phyloP scores from a whole-genome alignment of 1,140 invertebrate species.

The Stegodyphus dumicola region DNA sequence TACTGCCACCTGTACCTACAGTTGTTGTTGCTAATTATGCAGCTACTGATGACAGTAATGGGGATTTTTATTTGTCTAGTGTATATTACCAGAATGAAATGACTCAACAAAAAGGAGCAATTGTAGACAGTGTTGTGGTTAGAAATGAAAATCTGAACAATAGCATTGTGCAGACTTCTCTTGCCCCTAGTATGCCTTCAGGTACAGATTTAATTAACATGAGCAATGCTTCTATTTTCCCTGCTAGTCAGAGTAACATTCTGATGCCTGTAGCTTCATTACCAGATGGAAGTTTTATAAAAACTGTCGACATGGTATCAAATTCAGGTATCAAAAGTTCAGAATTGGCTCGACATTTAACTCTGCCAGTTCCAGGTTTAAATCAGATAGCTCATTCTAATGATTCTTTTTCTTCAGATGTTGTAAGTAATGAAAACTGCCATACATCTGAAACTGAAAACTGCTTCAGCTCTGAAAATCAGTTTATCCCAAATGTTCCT shows the following conservation, averaged over 20 bases:
- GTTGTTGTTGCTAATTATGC: constrained; percentile 53
- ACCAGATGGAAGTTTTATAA: not conserved
- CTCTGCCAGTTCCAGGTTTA: no score
- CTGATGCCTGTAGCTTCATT: not conserved
- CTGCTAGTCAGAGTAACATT: not conserved
- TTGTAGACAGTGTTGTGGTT: not conserved
- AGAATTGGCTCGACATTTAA: no score
- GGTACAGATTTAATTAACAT: not conserved
- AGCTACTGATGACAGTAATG: not conserved
- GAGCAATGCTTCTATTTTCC: not conserved
- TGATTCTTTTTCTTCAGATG: no score
- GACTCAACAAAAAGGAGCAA: not conserved
- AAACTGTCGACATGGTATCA: no score
- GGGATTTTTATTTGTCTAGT: constrained; percentile 27
- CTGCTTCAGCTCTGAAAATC: no score
- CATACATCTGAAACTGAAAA: no score
- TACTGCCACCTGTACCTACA: constrained; percentile 29
- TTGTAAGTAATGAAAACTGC: no score
- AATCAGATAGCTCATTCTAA: no score
- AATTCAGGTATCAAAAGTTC: no score
- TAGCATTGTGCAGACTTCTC: not conserved
- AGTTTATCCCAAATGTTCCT: no score
- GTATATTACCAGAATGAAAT: constrained; percentile 41
- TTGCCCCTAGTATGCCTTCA: not conserved
- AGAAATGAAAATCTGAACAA: not conserved